A percentile compares a stretch with the other conserved stretches of the same genome.
Conservation (phyloP, 92 coral and sea anemone species). For the Actinernus sp. region DNA sequence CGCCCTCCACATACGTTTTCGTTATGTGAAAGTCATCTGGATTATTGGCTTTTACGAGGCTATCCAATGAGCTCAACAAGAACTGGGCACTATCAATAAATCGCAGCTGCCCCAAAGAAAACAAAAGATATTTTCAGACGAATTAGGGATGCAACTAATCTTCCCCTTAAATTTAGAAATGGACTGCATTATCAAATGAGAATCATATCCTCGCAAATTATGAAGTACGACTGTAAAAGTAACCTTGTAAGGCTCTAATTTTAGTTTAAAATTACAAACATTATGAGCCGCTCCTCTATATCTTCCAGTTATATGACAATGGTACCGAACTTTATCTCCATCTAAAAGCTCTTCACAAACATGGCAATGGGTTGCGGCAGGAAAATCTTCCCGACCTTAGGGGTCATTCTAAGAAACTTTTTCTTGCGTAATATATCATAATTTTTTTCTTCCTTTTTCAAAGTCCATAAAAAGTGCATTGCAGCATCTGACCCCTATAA, state of each 20-base stretch:
- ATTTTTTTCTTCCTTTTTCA: not conserved
- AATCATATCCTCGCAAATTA: conserved; percentile 2
- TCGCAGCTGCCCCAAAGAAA: conserved; percentile 13
- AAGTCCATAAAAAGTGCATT: not conserved
- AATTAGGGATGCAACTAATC: conserved; percentile 13
- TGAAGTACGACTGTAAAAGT: no score
- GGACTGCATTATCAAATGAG: conserved; percentile 6
- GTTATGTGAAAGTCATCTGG: not conserved
- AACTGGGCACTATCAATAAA: conserved; percentile 20
- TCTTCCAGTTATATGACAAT: no score
- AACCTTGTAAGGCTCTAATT: no score
- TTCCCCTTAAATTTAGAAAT: conserved; percentile 3
- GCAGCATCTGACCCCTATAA: conserved; percentile 2
- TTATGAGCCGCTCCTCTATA: no score
- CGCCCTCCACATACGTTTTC: not conserved
- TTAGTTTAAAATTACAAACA: no score
- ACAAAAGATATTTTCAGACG: conserved; percentile 5
- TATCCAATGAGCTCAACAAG: not conserved
- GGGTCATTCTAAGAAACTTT: no score
- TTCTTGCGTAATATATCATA: no score
- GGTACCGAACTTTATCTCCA: no score
- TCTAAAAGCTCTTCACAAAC: not conserved
- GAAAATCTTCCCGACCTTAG: no score
- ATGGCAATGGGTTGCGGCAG: not conserved
- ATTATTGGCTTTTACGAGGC: not conserved